Evolutionary conservation across 1,140 invertebrate genomes (phyloP).

Genomic region (Holotrichia oblita): DNA sequence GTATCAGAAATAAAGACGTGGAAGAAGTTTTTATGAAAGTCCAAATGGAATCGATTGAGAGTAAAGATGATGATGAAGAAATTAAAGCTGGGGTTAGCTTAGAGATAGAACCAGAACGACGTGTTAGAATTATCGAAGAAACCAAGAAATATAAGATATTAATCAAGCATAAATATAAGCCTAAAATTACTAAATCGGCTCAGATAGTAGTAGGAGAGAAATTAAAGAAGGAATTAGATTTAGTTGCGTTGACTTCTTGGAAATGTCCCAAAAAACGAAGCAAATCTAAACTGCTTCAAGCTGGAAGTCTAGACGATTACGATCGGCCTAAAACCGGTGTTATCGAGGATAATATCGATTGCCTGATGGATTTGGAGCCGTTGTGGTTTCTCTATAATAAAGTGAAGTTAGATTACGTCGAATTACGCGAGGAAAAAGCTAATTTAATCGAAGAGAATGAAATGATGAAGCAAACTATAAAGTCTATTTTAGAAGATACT

Average conservation of each 20-base stretch:
- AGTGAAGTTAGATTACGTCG: slow-evolving; percentile 50
- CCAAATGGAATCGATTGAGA: slow-evolving; percentile 18
- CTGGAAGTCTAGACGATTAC: neutral
- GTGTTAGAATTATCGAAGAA: neutral
- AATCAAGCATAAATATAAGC: slow-evolving; percentile 14
- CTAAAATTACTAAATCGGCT: slow-evolving; percentile 3
- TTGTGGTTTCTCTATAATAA: slow-evolving; percentile 56
- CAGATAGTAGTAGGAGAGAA: neutral
- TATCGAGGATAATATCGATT: slow-evolving; percentile 44
- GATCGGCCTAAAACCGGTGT: slow-evolving; percentile 5
- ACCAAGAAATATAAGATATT: slow-evolving; percentile 32
- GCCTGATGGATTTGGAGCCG: slow-evolving; percentile 49
- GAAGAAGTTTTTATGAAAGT: slow-evolving; percentile 29
- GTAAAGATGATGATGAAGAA: slow-evolving; percentile 10
- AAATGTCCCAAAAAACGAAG: neutral
- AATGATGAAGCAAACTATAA: slow-evolving; percentile 51
- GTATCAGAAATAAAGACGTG: neutral
- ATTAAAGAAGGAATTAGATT: slow-evolving; percentile 6
- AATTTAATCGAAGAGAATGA: slow-evolving; percentile 52
- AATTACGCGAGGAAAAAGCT: slow-evolving; percentile 52
- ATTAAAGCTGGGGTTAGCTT: too few relatives aligned
- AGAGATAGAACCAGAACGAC: neutral
- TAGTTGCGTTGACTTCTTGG: neutral
- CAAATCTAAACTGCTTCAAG: neutral
- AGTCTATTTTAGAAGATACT: slow-evolving; percentile 53